Conservation (phyloP, 2,797 vertebrate species). For the Danio choprae region DNA sequence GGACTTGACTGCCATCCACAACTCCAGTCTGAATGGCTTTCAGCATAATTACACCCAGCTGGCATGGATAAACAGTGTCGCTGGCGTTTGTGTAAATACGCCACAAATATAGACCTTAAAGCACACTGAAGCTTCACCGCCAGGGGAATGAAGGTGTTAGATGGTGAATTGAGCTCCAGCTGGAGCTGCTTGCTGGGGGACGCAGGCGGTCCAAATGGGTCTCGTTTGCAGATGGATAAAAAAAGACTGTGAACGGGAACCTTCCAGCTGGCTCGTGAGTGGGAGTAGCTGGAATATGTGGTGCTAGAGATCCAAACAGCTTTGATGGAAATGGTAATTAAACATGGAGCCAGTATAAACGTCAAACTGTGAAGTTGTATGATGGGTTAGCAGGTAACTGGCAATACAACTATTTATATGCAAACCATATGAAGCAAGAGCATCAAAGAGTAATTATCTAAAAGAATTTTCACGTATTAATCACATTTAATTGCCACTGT, state of each 20-base stretch:
- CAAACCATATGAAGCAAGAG: not conserved
- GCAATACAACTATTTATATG: not conserved
- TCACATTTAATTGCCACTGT: too few relatives aligned
- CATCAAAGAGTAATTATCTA: not conserved
- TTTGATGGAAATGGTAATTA: constrained; percentile 25
- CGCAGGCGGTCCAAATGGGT: constrained; percentile 42
- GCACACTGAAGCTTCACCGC: not conserved
- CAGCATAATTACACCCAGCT: constrained; percentile 50
- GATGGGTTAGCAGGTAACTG: not conserved
- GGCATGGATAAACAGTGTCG: constrained; percentile 41
- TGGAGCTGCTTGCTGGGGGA: constrained; percentile 40
- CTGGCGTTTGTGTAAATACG: constrained; percentile 52
- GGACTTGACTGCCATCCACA: constrained; percentile 12
- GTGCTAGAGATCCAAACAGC: constrained; percentile 26
- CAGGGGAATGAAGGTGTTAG: constrained; percentile 34
- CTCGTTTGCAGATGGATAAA: constrained; percentile 41
- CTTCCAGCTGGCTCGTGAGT: constrained; percentile 45
- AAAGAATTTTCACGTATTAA: too few relatives aligned
- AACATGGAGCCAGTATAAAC: constrained; percentile 14
- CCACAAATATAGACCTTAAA: constrained; percentile 45
- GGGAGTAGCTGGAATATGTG: constrained; percentile 17
- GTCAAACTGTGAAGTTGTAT: not conserved
- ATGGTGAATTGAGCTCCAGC: constrained; percentile 35
- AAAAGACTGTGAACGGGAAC: constrained; percentile 12
- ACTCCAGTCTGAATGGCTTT: constrained; percentile 28